phyloP scores from a whole-genome alignment of 2,888 invertebrate species.

The Drosophila anomelani region DNA sequence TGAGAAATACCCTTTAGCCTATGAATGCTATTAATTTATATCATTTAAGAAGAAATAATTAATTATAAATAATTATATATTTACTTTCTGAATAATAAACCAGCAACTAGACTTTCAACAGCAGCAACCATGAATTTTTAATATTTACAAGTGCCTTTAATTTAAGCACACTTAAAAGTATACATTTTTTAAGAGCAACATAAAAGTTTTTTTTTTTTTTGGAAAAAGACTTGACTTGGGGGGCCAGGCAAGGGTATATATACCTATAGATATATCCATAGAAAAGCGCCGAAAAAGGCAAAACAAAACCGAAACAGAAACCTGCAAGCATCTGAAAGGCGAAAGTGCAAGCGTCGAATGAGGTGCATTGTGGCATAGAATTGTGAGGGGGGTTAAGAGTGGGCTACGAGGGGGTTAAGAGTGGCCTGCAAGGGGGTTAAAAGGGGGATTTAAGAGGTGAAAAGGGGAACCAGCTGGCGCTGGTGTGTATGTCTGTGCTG shows the following conservation, averaged over 20 bases:
- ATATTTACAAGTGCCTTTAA: conserved; percentile 5
- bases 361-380: conserved; percentile 41
- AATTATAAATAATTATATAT: not conserved
- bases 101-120: too few species aligned
- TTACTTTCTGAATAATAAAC: not conserved
- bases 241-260: not conserved
- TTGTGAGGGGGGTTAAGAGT: conserved; percentile 8
- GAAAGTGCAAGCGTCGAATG: conserved; percentile 44
- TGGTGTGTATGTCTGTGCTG: not conserved
- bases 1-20: not conserved
- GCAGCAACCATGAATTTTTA: not conserved
- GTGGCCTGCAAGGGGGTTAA: not conserved
- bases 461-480: conserved; percentile 16
- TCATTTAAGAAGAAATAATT: too few species aligned
- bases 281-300: conserved; percentile 13
- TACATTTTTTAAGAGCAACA: conserved; percentile 8
- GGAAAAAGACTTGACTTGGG: conserved; percentile 19
- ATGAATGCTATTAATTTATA: too few species aligned
- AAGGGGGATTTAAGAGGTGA: not conserved
- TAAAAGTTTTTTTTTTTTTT: conserved; percentile 25
- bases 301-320: conserved; percentile 13
- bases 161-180: not conserved
- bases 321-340: conserved; percentile 35
- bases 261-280: not conserved
- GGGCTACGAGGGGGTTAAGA: not conserved